A percentile compares a stretch with the other conserved stretches of the same genome.
These are phyloP conservation scores for Acipenser oxyrinchus DNA, from an alignment of 2,797 vertebrate genomes.

Conservation along the genomic window DNA sequence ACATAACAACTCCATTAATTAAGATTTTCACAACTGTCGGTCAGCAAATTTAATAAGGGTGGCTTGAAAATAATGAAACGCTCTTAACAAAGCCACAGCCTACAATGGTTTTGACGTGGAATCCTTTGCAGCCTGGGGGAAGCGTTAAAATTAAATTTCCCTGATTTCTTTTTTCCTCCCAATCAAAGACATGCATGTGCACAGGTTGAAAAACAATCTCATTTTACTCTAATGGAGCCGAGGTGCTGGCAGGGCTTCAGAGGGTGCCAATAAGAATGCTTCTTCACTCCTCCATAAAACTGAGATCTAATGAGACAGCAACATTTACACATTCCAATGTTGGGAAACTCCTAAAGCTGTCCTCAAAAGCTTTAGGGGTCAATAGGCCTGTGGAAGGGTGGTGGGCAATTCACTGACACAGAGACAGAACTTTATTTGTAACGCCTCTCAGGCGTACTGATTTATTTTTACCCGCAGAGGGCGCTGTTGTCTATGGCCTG, in stretches of 20 bases:
- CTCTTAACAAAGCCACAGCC: background rate
- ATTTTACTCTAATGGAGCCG: background rate
- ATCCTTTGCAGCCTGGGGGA: conserved; percentile 1
- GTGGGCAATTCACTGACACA: too few relatives aligned
- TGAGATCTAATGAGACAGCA: background rate
- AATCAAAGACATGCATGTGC: conserved; percentile 10
- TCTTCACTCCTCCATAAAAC: background rate
- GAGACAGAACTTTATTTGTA: too few relatives aligned
- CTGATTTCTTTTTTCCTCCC: background rate
- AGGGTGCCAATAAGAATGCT: background rate
- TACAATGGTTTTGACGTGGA: background rate
- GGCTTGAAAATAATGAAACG: background rate
- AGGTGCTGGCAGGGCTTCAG: conserved; percentile 11
- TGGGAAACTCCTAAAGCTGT: background rate
- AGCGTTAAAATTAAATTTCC: background rate
- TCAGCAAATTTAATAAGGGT: background rate
- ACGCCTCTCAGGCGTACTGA: too few relatives aligned
- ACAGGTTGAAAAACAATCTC: background rate
- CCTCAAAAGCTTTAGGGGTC: background rate
- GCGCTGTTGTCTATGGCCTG: too few relatives aligned
- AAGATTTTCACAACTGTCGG: conserved; percentile 5
- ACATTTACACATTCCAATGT: background rate
- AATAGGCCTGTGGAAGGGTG: too few relatives aligned
- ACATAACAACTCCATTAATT: conserved; percentile 18
- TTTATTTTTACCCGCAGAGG: too few relatives aligned